Base-by-base conservation (phyloP, 2,888 invertebrate genomes). In the Desoria tigrina region DNA sequence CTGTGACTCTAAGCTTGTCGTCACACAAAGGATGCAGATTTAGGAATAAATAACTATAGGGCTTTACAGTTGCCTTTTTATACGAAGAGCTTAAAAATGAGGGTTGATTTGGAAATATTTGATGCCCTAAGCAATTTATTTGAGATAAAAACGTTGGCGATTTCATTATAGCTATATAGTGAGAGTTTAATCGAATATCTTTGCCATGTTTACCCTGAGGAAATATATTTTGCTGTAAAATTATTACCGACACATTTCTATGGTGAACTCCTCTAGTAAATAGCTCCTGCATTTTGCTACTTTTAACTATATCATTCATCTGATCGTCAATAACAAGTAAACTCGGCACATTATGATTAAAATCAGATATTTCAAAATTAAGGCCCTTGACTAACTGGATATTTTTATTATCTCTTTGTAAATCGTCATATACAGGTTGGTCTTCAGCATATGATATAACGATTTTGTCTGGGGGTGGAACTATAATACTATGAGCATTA, bases 11-110 rank as follows among this genome's bases (percentile, higher is more conserved):
- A 4, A 72, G 49, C 0, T 32, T 23, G 27, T 69, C 69, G 14
- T 67, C 27, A 54, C 67, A 65, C 32, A 26, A 11, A 23, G 72
- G 69, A 59, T 66, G 66, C 1, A 63, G 26, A 53, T 59, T 68
- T 2, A 72, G 11, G 32, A 67, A 65, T 60, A 72, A 57, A 23
- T 69, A 65, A 0, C 65, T 54, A 28, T 60, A 72, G 2, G 67
- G 63, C 9, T 50, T 32, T 11, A 18, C 26, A 6, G 69, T 72
- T 1, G 72, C 72, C 21, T 68, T 45, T 60, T 63, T 63, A 55
- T 72, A 72, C 1, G 69, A 61, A 6, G 59, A 61, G 11, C 21
- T 16, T 11, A 72, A 45, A 45, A 63, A 61, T 2, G 26, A 58
- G 16, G 54, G 49, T 1, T 26, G 45, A 24, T 51, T 14, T 18